These are phyloP conservation scores for Taenioides sp. DNA, from an alignment of 2,797 vertebrate genomes.

Conservation along the genomic window DNA sequence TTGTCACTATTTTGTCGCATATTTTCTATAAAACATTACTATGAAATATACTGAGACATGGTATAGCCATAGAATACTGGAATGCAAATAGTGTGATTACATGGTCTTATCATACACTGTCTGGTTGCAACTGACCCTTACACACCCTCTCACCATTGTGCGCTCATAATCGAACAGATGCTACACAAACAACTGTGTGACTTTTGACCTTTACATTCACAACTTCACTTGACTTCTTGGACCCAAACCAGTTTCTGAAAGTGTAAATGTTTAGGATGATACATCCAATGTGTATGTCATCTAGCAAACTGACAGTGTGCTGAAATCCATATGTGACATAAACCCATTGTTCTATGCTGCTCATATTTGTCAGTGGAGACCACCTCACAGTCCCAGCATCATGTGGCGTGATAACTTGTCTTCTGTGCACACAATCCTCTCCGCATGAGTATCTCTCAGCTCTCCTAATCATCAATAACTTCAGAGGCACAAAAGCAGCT, in stretches of 20 bases:
- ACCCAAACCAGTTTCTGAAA: background rate
- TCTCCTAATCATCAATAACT: slow-evolving; percentile 72
- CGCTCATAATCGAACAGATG: slow-evolving; percentile 25
- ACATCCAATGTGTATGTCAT: background rate
- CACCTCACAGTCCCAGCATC: slow-evolving; percentile 15
- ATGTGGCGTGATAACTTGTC: slow-evolving; percentile 42
- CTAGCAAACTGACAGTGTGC: background rate
- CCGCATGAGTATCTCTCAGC: slow-evolving; percentile 67
- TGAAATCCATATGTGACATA: background rate
- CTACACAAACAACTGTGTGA: slow-evolving; percentile 58
- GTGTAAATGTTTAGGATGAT: background rate
- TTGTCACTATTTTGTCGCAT: background rate
- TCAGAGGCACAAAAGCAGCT: slow-evolving; percentile 74
- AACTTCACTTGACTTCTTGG: background rate
- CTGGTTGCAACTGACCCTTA: slow-evolving; percentile 34
- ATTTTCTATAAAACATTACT: background rate
- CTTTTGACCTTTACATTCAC: slow-evolving; percentile 53
- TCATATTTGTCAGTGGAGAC: slow-evolving; percentile 1
- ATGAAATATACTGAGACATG: background rate
- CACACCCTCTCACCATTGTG: slow-evolving; percentile 10
- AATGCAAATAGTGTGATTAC: slow-evolving; percentile 59
- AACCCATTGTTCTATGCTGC: slow-evolving; percentile 8
- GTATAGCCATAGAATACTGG: slow-evolving; percentile 19
- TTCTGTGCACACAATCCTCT: slow-evolving; percentile 22
- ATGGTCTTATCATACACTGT: slow-evolving; percentile 54